These are phyloP conservation scores for Bergia puertoricense DNA, from an alignment of 92 coral and sea anemone species.

Conservation along the genomic window DNA sequence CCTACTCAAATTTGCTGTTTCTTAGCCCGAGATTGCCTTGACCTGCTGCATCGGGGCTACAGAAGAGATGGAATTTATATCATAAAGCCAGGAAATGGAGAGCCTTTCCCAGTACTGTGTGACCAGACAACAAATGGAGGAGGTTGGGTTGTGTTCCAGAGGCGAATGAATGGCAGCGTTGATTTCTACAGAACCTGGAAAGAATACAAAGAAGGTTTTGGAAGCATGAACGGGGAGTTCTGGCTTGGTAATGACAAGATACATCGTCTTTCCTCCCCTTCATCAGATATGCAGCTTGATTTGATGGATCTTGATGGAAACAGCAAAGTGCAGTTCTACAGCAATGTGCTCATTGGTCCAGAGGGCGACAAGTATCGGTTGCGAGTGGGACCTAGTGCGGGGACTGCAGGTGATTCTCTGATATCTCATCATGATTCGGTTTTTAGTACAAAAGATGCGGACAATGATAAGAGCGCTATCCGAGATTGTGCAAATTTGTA, in stretches of 20 bases:
- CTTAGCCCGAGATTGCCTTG: not conserved
- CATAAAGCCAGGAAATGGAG: slow-evolving; percentile 4
- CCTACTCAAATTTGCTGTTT: not conserved
- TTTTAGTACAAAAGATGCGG: not conserved
- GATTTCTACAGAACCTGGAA: slow-evolving; percentile 14
- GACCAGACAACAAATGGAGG: slow-evolving; percentile 19
- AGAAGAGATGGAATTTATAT: slow-evolving; percentile 2
- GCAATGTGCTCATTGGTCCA: not conserved
- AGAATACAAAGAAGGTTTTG: slow-evolving; percentile 16
- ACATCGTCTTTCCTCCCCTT: slow-evolving; percentile 4
- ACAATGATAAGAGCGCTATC: not conserved
- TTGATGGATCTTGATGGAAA: slow-evolving; percentile 1
- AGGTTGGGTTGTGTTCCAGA: slow-evolving; percentile 34
- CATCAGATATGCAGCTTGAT: not conserved
- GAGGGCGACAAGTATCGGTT: not conserved
- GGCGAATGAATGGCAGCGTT: slow-evolving; percentile 22
- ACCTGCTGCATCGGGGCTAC: not conserved
- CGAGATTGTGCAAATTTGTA: not conserved
- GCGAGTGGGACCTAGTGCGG: not conserved
- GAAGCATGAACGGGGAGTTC: slow-evolving; percentile 11
- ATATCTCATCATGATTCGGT: not conserved
- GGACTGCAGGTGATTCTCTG: slow-evolving; percentile 12
- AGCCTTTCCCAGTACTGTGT: slow-evolving; percentile 7
- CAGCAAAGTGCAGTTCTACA: slow-evolving; percentile 4
- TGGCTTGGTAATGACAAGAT: slow-evolving; percentile 37